Conservation (phyloP, 1,140 invertebrate species). For the Caenorhabditis brenneri region DNA sequence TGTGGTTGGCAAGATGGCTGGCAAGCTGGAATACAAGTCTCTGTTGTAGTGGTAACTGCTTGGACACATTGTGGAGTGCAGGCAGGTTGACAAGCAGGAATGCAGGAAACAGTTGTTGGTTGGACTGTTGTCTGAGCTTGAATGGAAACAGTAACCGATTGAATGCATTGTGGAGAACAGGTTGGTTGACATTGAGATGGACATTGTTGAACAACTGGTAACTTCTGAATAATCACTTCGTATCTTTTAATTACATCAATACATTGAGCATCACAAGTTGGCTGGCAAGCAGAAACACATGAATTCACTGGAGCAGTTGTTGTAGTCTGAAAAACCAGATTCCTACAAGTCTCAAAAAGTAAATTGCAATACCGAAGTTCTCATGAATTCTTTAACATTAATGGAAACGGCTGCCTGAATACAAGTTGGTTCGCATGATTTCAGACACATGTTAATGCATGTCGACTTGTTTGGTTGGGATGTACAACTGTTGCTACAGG, state of each 20-base stretch:
- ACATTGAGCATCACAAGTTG: slow-evolving; percentile 44
- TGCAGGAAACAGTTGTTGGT: slow-evolving; percentile 1
- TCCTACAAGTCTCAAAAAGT: neutral
- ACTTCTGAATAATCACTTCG: slow-evolving; percentile 35
- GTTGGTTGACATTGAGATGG: slow-evolving; percentile 20
- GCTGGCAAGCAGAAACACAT: slow-evolving; percentile 40
- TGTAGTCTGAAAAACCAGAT: neutral
- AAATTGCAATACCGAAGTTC: neutral
- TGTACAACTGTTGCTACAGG: slow-evolving; percentile 22
- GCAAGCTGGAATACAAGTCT: slow-evolving; percentile 31
- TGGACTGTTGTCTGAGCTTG: slow-evolving; percentile 15
- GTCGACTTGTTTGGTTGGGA: neutral
- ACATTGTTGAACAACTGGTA: slow-evolving; percentile 12
- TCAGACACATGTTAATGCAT: neutral
- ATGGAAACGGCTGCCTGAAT: neutral
- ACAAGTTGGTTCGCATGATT: slow-evolving; percentile 39
- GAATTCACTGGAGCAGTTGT: neutral
- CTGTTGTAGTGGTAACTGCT: neutral
- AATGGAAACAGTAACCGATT: neutral
- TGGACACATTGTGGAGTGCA: slow-evolving; percentile 26
- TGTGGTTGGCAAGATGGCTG: slow-evolving; percentile 15
- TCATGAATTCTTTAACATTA: slow-evolving; percentile 32
- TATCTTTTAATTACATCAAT: slow-evolving; percentile 17
- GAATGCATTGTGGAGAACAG: slow-evolving; percentile 31
- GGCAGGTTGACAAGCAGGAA: slow-evolving; percentile 33